Conservation (phyloP, 1,140 invertebrate species). For the Antheraea pernyi region DNA sequence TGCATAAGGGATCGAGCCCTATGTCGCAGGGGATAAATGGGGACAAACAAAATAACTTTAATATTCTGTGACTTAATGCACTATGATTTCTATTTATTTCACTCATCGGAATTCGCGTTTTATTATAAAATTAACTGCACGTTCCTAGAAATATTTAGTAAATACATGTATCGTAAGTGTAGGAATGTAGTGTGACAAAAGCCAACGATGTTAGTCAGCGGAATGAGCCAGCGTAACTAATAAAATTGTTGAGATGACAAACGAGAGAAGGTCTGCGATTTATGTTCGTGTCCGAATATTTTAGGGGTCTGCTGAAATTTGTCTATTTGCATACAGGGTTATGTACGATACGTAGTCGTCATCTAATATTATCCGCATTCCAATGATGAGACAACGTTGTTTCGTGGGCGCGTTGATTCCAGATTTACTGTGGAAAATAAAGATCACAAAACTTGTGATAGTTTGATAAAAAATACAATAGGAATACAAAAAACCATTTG, state of each 20-base stretch:
- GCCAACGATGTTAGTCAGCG: conserved; percentile 17
- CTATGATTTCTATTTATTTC: no score
- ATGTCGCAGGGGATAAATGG: no score
- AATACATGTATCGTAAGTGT: neutral
- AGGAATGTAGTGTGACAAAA: neutral
- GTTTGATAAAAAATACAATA: neutral
- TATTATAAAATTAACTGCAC: no score
- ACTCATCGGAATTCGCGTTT: no score
- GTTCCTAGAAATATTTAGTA: no score
- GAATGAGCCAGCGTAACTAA: conserved; percentile 4
- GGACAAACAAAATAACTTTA: no score
- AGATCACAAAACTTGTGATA: neutral
- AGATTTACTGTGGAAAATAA: neutral
- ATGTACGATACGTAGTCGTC: neutral
- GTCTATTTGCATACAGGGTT: neutral
- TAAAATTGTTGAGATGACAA: conserved; percentile 8
- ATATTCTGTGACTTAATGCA: no score
- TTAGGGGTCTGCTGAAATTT: neutral
- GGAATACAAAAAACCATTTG: no score
- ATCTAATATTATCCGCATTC: conserved; percentile 1
- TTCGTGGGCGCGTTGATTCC: neutral
- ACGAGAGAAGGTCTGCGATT: neutral
- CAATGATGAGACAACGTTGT: neutral
- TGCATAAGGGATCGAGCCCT: no score
- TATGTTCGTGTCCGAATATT: neutral